phyloP scores from a whole-genome alignment of 2,888 invertebrate species.

The Acronicta aceris region DNA sequence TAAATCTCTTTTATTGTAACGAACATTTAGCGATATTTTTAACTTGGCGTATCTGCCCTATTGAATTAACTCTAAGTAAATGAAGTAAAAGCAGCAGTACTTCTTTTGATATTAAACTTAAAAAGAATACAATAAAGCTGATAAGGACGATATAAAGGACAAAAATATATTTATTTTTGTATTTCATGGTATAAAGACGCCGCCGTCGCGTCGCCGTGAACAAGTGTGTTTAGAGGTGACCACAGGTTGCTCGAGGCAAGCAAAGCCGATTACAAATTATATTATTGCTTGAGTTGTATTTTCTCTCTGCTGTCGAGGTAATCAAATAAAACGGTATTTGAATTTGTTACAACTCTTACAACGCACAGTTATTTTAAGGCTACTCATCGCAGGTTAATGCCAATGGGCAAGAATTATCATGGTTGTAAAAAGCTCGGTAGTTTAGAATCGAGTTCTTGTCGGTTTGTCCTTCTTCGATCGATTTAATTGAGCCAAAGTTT shows the following conservation, averaged over 20 bases:
- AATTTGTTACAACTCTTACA: constrained; percentile 4
- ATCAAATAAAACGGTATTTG: constrained; percentile 59
- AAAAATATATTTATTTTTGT: constrained; percentile 35
- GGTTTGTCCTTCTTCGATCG: constrained; percentile 46
- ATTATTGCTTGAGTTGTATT: constrained; percentile 68
- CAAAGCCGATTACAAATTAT: constrained; percentile 84
- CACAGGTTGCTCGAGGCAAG: constrained; percentile 62
- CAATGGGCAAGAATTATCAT: constrained; percentile 5
- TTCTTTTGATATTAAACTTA: constrained; percentile 16
- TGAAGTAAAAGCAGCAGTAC: constrained; percentile 20
- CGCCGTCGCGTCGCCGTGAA: constrained; percentile 29
- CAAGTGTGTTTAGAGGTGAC: constrained; percentile 55
- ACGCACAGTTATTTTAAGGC: constrained; percentile 23
- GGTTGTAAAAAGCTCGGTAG: background rate
- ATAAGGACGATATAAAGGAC: constrained; percentile 28
- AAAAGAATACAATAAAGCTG: constrained; percentile 30
- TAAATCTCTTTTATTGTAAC: constrained; percentile 33
- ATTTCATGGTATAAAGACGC: constrained; percentile 13
- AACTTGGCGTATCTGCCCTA: constrained; percentile 18
- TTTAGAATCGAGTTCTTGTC: constrained; percentile 12
- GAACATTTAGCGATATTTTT: constrained; percentile 31
- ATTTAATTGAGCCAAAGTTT: constrained; percentile 65
- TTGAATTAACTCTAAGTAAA: constrained; percentile 35
- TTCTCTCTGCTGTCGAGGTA: constrained; percentile 67
- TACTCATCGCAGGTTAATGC: constrained; percentile 19